Base-by-base conservation (phyloP, 2,888 invertebrate genomes). In the Argyra leucocephala region DNA sequence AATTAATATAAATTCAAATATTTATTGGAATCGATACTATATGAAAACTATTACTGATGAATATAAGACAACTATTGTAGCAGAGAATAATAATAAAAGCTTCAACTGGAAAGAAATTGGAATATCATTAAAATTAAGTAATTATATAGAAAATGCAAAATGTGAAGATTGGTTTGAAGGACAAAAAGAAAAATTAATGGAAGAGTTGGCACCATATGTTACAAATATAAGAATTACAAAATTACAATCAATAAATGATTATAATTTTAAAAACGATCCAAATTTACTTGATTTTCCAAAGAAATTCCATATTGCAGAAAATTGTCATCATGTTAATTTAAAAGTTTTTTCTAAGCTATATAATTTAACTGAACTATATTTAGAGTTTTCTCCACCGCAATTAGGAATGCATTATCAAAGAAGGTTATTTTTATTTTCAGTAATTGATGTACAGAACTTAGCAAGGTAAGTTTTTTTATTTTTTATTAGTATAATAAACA, bases 301-400 rank as follows among this genome's bases (percentile, higher is more conserved):
- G 18, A 26, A 26, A 24, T 31, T 72, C n/a, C 77, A 72, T 66
- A 74, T 74, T 0, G 64, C 72, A 21, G 71, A 75, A 57, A 70
- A 74, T 23, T 77, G 78, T 21, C 74, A 74, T 63, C 77, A 78
- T 66, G 71, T 76, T 15, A 72, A 75, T 61, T 69, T 78, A 3
- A 69, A 73, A 18, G 72, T 77, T 61, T 62, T 78, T 18, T 71
- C 73, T 3, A 69, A 70, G 62, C 74, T 77, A 31, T 66, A 70
- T 0, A 67, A 70, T 12, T 63, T 78, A 18, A 69, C 68, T 4
- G 70, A 71, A 2, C 66, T 78, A 21, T 70, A 67, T 18, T 37
- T 78, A 0, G 75, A 76, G 66, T 76, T 77, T 60, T 71, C 72
- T 18, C 76, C 76, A 1, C 76, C 76, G 0, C 12, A 71, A 12